These are phyloP conservation scores for Dryocosmus kuriphilus DNA, from an alignment of 2,888 invertebrate genomes.

Conservation along the genomic window DNA sequence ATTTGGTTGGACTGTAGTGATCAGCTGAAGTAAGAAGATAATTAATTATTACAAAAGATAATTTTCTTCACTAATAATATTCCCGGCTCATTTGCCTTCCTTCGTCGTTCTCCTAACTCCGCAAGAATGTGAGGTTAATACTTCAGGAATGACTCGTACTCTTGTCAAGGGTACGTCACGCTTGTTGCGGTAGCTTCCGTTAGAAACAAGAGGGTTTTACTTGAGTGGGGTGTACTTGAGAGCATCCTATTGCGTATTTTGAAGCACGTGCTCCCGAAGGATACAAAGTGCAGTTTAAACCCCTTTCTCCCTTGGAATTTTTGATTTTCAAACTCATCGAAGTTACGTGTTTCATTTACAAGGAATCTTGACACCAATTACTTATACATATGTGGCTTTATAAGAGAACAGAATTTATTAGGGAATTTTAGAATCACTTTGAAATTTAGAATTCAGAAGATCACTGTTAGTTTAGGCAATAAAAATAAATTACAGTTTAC, in stretches of 20 bases:
- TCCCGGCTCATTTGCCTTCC: neutral
- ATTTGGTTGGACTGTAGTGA: neutral
- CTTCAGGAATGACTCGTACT: conserved; percentile 60
- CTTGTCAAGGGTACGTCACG: conserved; percentile 63
- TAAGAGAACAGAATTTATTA: neutral
- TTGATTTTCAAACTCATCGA: conserved; percentile 27
- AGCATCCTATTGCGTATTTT: conserved; percentile 58
- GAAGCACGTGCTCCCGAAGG: conserved; percentile 51
- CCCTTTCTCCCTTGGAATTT: conserved; percentile 9
- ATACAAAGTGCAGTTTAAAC: conserved; percentile 22
- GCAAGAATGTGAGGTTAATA: conserved; percentile 59
- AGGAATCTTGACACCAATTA: neutral
- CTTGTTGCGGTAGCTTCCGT: conserved; percentile 61
- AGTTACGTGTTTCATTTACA: neutral
- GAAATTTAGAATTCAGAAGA: too few relatives aligned
- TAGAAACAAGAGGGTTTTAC: conserved; percentile 60
- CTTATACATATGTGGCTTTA: neutral
- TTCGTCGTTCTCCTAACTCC: neutral
- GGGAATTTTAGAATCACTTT: too few relatives aligned
- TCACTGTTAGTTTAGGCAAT: too few relatives aligned
- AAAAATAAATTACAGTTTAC: too few relatives aligned
- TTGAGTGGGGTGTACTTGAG: conserved; percentile 51
- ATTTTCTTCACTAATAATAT: neutral
- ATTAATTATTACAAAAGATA: neutral
- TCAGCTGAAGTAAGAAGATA: neutral